Evolutionary conservation across 2,797 vertebrate species (phyloP), one percentile per base, ranked within the genome.

Genomic region (Micromesistius poutassou): DNA sequence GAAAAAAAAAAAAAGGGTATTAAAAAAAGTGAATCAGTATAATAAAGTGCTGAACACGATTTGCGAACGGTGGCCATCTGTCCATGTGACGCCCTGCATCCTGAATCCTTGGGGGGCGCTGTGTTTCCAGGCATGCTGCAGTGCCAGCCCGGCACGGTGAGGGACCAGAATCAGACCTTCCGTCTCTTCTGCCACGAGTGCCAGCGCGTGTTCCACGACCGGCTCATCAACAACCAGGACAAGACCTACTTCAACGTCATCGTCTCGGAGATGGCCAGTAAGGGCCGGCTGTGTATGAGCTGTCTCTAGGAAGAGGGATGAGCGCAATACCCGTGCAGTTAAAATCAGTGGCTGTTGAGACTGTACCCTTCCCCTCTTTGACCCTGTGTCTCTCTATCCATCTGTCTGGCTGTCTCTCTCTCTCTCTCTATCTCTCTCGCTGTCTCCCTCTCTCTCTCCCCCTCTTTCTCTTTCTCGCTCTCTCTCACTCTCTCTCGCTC

Each of bases 181-280:
- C 93, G 94, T 81, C 91, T 97, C 22, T 94, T 95, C 88, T 97
- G 95, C 83, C 95, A 96, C 2, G 94, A 97, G 83, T 95, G 95
- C 85, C 95, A 95, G 88, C 93, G 95, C 31, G 94, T 96, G 30
- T 97, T 97, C 86, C 94, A 95, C 0, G 94, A 96, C 78, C 92
- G 95, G 4, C 92, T 97, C 72, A 96, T 96, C 87, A 95, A 95
- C 88, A 95, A 76, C 40, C 92, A 95, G 86, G 95, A 96, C 82
- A 96, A 97, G 73, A 88, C 88, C 35, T 95, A 96, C 88, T 97
- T 96, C 83, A 92, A 96, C 87, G 79, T 78, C 77, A 95, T 96
- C 80, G 76, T 97, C 78, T 93, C 91, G 70, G 95, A 96, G 83
- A 95, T 96, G 92, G 94, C 95, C 86, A 87, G 96, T 96, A 93